A percentile compares a stretch with the other conserved stretches of the same genome.
Evolutionary conservation across 1,140 invertebrate species (phyloP).

Genomic region (Lepidurus arcticus): DNA sequence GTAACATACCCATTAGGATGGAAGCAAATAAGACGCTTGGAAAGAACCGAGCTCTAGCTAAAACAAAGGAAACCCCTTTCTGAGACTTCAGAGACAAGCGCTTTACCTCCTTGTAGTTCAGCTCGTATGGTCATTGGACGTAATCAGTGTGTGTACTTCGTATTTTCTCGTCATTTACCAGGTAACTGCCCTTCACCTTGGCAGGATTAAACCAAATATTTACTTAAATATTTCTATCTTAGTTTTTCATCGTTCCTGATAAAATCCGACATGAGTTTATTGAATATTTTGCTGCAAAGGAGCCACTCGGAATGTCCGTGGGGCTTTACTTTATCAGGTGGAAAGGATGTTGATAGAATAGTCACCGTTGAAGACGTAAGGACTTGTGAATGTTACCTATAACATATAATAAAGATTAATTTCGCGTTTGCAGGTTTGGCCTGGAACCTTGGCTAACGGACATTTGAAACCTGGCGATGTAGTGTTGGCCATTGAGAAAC

Average conservation of each 20-base stretch:
- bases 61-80: background rate
- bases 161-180: background rate
- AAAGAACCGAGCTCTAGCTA: background rate
- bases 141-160: background rate
- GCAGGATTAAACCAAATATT: too few relatives aligned
- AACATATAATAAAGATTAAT: background rate
- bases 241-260: too few relatives aligned
- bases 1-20: background rate
- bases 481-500: conserved; percentile 39
- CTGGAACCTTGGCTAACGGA: conserved; percentile 38
- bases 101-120: background rate
- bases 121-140: background rate
- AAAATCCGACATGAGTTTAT: conserved; percentile 40
- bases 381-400: background rate
- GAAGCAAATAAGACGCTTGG: background rate
- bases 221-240: too few relatives aligned
- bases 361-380: conserved; percentile 65
- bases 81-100: background rate
- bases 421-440: conserved; percentile 37
- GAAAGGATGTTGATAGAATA: conserved; percentile 71
- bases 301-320: conserved; percentile 55
- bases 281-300: conserved; percentile 45
- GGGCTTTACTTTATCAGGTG: conserved; percentile 83
- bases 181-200: too few relatives aligned
- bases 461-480: conserved; percentile 39